These are phyloP conservation scores for Idaea straminata DNA, from an alignment of 2,888 invertebrate genomes.

Conservation along the genomic window DNA sequence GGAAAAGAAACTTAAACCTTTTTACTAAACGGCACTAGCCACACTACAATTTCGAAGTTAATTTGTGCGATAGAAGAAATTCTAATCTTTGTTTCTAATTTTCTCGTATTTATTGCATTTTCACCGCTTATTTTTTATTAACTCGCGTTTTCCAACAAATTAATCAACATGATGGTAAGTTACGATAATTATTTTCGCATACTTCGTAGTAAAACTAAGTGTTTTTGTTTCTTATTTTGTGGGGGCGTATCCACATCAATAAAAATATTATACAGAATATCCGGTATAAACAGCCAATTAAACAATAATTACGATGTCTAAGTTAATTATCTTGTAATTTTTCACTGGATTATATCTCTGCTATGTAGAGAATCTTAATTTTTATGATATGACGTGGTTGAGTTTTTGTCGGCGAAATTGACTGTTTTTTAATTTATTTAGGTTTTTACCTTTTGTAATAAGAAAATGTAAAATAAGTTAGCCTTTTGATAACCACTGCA, in stretches of 20 bases:
- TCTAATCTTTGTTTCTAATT: not conserved
- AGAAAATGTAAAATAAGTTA: not conserved
- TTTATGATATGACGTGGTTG: not conserved
- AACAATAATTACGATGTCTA: not conserved
- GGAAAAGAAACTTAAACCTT: not conserved
- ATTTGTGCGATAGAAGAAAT: not conserved
- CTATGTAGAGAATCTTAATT: not conserved
- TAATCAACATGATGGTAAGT: not conserved
- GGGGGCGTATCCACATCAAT: not conserved
- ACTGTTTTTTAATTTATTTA: not conserved
- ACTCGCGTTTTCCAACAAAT: not conserved
- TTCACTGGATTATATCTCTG: not conserved
- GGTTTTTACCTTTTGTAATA: not conserved
- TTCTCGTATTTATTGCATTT: not conserved
- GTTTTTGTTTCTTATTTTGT: not conserved
- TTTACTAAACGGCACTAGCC: not conserved
- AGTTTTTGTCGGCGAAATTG: not conserved
- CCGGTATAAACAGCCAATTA: not conserved
- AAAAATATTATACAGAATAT: not conserved
- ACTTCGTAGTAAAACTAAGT: not conserved
- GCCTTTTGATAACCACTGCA: too few relatives aligned
- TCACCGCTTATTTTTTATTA: not conserved
- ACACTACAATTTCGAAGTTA: not conserved
- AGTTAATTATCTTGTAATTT: not conserved
- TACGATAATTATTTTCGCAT: not conserved